Evolutionary conservation across 37 sponge, comb jelly and placozoan genomes (phyloP).

Genomic region (Hormiphora californensis): DNA sequence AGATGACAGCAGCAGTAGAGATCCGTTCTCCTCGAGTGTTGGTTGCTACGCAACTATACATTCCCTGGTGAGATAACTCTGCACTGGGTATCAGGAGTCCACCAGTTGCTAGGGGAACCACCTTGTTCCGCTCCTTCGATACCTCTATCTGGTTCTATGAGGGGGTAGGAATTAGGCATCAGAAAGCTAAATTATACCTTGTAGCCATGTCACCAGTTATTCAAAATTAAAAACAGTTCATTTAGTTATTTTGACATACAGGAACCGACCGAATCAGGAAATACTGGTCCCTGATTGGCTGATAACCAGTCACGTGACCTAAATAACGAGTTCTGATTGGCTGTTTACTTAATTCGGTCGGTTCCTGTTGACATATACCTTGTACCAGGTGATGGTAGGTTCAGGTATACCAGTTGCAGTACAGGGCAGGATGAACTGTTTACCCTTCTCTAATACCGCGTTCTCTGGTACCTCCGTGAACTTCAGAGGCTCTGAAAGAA

Average conservation of each 20-base stretch:
- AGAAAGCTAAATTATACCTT: no score
- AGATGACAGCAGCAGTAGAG: not conserved
- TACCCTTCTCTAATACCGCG: conserved; percentile 10
- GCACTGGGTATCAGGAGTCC: conserved; percentile 18
- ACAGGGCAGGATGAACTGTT: not conserved
- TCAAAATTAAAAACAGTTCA: no score
- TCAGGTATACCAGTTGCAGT: not conserved
- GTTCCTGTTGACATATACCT: not conserved
- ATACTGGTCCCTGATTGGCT: no score
- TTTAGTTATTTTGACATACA: no score
- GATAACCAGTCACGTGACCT: no score
- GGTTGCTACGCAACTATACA: not conserved
- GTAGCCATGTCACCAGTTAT: no score
- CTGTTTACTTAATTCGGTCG: no score
- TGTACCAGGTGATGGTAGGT: conserved; percentile 25
- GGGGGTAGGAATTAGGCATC: no score
- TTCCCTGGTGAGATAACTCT: not conserved
- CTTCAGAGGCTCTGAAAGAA: not conserved
- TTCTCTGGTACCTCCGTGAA: not conserved
- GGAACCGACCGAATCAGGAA: no score
- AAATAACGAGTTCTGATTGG: no score
- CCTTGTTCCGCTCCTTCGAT: no score
- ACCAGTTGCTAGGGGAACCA: conserved; percentile 18
- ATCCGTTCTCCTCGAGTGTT: not conserved
- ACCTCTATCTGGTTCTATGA: no score